Evolutionary conservation across 2,113 vertebrate genomes (phyloP), one percentile per base, ranked within the genome.

Genomic region (Loxodonta africana): DNA sequence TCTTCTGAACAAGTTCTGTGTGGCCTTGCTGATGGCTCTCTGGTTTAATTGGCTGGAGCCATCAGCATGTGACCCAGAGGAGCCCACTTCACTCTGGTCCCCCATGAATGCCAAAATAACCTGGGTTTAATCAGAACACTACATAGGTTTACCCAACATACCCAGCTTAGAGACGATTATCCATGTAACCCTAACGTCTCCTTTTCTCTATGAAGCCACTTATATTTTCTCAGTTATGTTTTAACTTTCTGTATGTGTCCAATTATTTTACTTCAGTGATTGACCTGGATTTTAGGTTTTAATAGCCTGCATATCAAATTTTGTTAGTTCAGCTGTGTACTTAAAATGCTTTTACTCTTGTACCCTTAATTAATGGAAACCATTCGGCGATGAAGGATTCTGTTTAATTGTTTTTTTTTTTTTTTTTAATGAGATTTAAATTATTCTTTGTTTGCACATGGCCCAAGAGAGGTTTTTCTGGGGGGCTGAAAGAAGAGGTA

Each of bases 321-420:
- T 96, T 98, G 96, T 98, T 97, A 94, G 95, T 97, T 97, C 97
- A 98, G 97, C 97, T 97, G 97, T 92, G 77, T 51, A 83, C 83
- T 97, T 95, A 97, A 96, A 96, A 96, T 95, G 85, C 44, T 95
- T 83, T 95, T 86, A 94, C 57, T 95, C 78, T 96, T 96, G 95
- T 92, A 51, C 81, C 92, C 83, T 97, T 97, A 96, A 97, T 96
- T 96, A 94, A 97, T 93, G 94, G 71, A 96, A 91, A 94, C 95
- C 93, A 95, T 88, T 96, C 90, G 89, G 93, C 96, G 95, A 95
- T 95, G 95, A 96, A 97, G 87, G 82, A 97, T 97, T 95, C 94
- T 97, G 92, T 97, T 94, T 97, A 96, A 96, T 97, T 69, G 65
- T 28, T 26, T 93, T 90, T 94, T 95, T 76, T 94, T 95, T 76